Conservation (phyloP, 35 echinoderm and acorn worm species). For the Anneissia japonica region DNA sequence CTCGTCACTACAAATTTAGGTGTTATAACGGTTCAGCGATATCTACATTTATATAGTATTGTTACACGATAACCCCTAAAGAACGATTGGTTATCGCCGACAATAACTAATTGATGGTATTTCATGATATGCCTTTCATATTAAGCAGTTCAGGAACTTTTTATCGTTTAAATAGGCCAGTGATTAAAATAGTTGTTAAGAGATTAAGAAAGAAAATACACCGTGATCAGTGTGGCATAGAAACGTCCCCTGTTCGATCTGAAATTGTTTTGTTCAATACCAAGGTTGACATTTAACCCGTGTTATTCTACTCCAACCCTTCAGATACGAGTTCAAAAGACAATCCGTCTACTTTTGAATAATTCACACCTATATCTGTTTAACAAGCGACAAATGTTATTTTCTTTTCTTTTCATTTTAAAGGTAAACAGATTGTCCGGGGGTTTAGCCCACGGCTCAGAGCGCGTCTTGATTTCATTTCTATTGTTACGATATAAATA, state of each 20-base stretch:
- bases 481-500: not conserved
- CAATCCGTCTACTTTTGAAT: not conserved
- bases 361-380: not conserved
- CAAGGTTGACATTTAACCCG: not conserved
- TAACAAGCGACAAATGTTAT: not conserved
- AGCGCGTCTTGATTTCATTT: not conserved
- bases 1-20: not conserved
- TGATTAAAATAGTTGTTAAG: not conserved
- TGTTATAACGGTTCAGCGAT: not conserved
- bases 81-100: not conserved
- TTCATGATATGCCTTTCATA: not conserved
- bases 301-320: not conserved
- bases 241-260: not conserved
- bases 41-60: not conserved
- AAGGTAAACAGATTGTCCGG: not conserved
- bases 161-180: not conserved
- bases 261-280: not conserved
- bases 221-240: not conserved
- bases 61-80: not conserved
- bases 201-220: not conserved
- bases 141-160: not conserved
- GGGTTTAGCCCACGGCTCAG: not conserved
- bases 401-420: not conserved
- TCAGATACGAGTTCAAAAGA: no score
- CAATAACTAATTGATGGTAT: not conserved